These are phyloP conservation scores for Hyperoplus immaculatus DNA, from an alignment of 2,797 vertebrate species.

Conservation along the genomic window DNA sequence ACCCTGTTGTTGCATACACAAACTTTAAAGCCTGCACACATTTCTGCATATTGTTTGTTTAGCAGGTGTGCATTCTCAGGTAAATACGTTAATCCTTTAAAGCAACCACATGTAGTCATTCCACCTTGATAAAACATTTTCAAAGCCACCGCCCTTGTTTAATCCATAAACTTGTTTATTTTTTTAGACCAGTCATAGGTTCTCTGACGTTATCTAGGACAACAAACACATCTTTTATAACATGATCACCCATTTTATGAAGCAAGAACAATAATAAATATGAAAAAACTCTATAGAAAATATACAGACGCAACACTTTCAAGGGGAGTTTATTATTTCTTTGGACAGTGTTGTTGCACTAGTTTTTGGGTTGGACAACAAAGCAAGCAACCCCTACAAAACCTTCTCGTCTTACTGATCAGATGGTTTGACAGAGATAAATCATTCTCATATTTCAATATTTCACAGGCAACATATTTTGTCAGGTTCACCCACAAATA, in stretches of 20 bases:
- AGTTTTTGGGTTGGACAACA: slow-evolving; percentile 44
- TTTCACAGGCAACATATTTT: slow-evolving; percentile 38
- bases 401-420: slow-evolving; percentile 20
- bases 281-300: slow-evolving; percentile 35
- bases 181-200: not conserved
- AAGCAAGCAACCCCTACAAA: slow-evolving; percentile 48
- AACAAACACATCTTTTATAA: not conserved
- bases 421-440: slow-evolving; percentile 40
- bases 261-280: slow-evolving; percentile 7
- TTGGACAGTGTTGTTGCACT: slow-evolving; percentile 55
- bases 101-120: not conserved
- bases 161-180: slow-evolving; percentile 11
- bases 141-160: not conserved
- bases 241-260: slow-evolving; percentile 5
- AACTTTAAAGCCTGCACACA: slow-evolving; percentile 4
- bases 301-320: slow-evolving; percentile 40
- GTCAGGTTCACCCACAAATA: slow-evolving; percentile 51
- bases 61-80: too few relatives aligned
- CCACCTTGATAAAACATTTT: not conserved
- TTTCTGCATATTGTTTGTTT: slow-evolving; percentile 6
- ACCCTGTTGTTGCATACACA: not conserved
- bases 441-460: slow-evolving; percentile 38
- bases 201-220: too few relatives aligned
- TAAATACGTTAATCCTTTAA: too few relatives aligned
- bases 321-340: slow-evolving; percentile 62